phyloP scores from a whole-genome alignment of 92 coral and sea anemone genomes.

The Montipora capitata region DNA sequence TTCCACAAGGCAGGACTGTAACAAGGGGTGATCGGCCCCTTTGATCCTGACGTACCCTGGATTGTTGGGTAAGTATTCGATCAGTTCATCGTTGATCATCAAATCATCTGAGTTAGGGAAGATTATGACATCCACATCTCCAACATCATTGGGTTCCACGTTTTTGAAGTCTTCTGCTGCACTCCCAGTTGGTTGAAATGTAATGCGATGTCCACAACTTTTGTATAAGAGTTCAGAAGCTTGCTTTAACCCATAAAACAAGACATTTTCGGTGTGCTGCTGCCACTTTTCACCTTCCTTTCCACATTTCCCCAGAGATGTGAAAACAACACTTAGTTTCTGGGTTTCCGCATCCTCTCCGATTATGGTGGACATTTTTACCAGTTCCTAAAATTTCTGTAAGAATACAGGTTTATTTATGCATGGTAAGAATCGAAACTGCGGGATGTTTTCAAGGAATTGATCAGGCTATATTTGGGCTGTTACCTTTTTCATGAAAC shows the following conservation, averaged over 20 bases:
- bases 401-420: background rate
- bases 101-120: conserved; percentile 61
- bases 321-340: conserved; percentile 41
- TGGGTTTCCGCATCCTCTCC: background rate
- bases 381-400: too few species aligned
- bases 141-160: conserved; percentile 61
- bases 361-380: conserved; percentile 13
- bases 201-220: background rate
- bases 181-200: conserved; percentile 66
- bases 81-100: conserved; percentile 1
- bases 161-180: conserved; percentile 71
- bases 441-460: background rate
- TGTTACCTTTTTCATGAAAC: background rate
- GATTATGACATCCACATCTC: conserved; percentile 81
- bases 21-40: conserved; percentile 72
- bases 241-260: background rate
- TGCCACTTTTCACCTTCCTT: conserved; percentile 34
- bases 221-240: background rate
- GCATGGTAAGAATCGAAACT: background rate
- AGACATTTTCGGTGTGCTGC: background rate
- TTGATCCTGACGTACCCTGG: conserved; percentile 57
- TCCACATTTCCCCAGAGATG: conserved; percentile 22
- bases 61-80: conserved; percentile 38
- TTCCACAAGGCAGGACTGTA: conserved; percentile 63
- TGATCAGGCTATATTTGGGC: background rate